Conservation (phyloP, 2,888 invertebrate genomes). For the Dioctria rufipes region DNA sequence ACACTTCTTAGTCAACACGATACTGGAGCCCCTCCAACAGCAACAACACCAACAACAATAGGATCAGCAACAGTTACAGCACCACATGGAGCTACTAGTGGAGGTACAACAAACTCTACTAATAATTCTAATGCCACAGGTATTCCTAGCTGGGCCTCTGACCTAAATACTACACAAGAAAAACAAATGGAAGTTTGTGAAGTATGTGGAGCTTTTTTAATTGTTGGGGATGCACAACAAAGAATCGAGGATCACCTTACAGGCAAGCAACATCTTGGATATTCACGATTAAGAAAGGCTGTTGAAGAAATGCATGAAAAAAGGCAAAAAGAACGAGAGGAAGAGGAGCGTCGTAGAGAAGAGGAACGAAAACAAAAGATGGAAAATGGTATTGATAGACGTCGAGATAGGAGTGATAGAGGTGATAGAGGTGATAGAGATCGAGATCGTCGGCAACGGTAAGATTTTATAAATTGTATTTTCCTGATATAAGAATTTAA, state of each 20-base stretch:
- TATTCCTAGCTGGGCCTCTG: conserved; percentile 77
- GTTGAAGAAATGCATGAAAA: conserved; percentile 78
- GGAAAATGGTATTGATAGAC: conserved; percentile 66
- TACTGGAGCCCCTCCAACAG: conserved; percentile 73
- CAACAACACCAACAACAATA: conserved; percentile 20
- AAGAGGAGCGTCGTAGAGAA: conserved; percentile 71
- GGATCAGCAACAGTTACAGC: conserved; percentile 2
- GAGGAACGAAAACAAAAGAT: conserved; percentile 65
- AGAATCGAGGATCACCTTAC: conserved; percentile 97
- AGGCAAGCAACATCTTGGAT: conserved; percentile 98
- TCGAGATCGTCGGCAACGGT: conserved; percentile 56
- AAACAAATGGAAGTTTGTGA: conserved; percentile 99
- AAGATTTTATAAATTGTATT: conserved; percentile 14
- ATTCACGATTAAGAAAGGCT: conserved; percentile 79
- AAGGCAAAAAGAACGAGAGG: conserved; percentile 77
- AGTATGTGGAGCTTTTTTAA: conserved; percentile 98
- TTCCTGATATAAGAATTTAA: not conserved
- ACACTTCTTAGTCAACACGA: conserved; percentile 84
- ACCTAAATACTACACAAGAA: conserved; percentile 89
- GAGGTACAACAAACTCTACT: conserved; percentile 54
- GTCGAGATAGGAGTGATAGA: conserved; percentile 54
- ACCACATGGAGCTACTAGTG: conserved; percentile 49
- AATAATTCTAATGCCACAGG: conserved; percentile 45
- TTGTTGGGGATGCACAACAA: conserved; percentile 98
- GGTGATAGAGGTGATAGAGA: conserved; percentile 29